Evolutionary conservation across 1,140 invertebrate genomes (phyloP), one percentile per base, ranked within the genome.

Genomic region (Drosophila ogumai): DNA sequence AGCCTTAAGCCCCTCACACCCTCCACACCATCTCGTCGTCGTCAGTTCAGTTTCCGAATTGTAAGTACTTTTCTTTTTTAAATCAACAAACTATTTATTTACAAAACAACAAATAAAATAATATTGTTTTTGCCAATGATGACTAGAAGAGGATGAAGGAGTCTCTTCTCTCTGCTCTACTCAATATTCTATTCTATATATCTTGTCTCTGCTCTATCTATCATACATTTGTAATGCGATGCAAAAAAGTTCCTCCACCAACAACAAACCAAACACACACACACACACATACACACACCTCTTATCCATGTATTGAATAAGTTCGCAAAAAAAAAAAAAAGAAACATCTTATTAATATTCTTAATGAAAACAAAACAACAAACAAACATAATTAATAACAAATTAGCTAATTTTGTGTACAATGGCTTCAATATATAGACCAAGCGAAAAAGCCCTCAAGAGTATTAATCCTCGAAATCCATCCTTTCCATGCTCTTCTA

Each of bases 171-270:
- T 41, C 34, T 43, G 64, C 56, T 86, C 60, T 81, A 80, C 81
- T 65, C 77, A 46, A 69, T 71, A 78, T 68, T 84, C 74, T 77
- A 59, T 72, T 72, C 58, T 75, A 79, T 81, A 79, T 85, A 64
- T 76, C 66, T 58, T 81, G 52, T 84, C 67, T 76, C 66, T 82
- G 58, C 67, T 85, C 77, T 88, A 82, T 85, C 77, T 88, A 82
- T 84, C 81, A 80, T 69, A 84, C 79, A 88, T 79, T 82, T 91
- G 90, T 91, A 91, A 91, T 91, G 90, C 90, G 81, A 91, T 86
- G 84, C 79, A 91, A 91, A 84, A 90, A 49, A 80, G 76, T 67
- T 90, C 84, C 84, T 67, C 49, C 54, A 76, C 63, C 61, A 56
- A 84, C 66, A 84, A 81, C 59, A 78, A 76, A 76, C 32, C 66